A percentile compares a stretch with the other conserved stretches of the same genome.
Conservation (phyloP, 2,797 vertebrate genomes). For the Tolypeutes matacus region DNA sequence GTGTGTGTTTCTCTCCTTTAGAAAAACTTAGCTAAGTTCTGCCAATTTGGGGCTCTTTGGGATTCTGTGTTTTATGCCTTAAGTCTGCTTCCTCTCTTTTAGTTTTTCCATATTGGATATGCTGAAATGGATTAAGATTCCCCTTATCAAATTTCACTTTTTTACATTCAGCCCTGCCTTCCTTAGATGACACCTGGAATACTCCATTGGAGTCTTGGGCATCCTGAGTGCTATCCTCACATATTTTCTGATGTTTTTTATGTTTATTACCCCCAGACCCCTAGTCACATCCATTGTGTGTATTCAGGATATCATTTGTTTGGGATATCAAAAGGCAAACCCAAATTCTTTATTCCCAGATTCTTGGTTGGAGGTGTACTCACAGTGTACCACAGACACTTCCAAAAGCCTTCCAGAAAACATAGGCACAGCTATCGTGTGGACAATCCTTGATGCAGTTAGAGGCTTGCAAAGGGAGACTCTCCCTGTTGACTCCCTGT, state of each 20-base stretch:
- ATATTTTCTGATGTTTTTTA: not conserved
- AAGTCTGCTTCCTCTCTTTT: not conserved
- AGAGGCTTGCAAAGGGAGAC: not conserved
- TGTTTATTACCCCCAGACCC: not conserved
- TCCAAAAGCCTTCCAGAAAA: not conserved
- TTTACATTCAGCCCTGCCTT: not conserved
- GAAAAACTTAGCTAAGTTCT: not conserved
- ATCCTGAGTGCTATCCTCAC: not conserved
- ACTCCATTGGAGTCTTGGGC: not conserved
- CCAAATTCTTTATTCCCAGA: not conserved
- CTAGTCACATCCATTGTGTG: not conserved
- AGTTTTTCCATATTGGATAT: not conserved
- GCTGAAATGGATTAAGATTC: not conserved
- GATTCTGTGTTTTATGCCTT: not conserved
- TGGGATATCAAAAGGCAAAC: not conserved
- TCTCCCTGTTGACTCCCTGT: no score
- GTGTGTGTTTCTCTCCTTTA: not conserved
- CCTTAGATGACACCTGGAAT: not conserved
- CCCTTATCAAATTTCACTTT: not conserved
- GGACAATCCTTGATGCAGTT: no score
- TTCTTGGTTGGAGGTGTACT: not conserved
- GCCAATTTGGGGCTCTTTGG: not conserved
- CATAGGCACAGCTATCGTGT: fast-evolving
- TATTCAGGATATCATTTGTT: not conserved
- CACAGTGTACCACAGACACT: no score